Conservation (phyloP, 2,888 invertebrate species). For the Piscicola geometra region DNA sequence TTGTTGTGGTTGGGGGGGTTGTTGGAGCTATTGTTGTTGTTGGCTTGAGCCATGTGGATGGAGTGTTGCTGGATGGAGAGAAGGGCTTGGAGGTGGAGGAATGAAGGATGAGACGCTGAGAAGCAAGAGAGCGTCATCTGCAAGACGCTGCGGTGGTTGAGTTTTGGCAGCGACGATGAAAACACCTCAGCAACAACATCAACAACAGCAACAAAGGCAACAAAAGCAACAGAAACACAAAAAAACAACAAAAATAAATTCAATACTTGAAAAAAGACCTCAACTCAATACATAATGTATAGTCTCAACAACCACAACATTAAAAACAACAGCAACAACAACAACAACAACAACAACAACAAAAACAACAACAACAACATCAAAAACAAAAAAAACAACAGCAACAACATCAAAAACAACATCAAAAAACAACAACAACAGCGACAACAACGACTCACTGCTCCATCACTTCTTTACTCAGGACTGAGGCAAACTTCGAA, state of each 20-base stretch:
- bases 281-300: too few species aligned
- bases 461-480: slow-evolving; percentile 58
- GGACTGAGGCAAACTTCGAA: slow-evolving; percentile 59
- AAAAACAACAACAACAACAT: too few species aligned
- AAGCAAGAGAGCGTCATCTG: background rate
- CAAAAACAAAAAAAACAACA: too few species aligned
- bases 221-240: too few species aligned
- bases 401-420: background rate
- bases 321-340: too few species aligned
- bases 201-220: too few species aligned
- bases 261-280: too few species aligned
- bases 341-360: too few species aligned
- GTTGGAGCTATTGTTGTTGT: too few species aligned
- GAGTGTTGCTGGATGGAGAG: background rate
- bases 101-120: background rate
- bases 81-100: background rate
- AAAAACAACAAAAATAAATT: too few species aligned
- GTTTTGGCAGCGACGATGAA: background rate
- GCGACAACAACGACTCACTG: slow-evolving; percentile 47
- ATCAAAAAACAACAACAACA: background rate
- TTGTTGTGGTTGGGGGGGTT: too few species aligned
- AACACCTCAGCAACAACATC: background rate
- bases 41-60: background rate
- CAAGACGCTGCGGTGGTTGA: background rate
- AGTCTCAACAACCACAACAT: too few species aligned